These are phyloP conservation scores for Autographa gamma DNA, from an alignment of 2,888 invertebrate species.

Conservation along the genomic window DNA sequence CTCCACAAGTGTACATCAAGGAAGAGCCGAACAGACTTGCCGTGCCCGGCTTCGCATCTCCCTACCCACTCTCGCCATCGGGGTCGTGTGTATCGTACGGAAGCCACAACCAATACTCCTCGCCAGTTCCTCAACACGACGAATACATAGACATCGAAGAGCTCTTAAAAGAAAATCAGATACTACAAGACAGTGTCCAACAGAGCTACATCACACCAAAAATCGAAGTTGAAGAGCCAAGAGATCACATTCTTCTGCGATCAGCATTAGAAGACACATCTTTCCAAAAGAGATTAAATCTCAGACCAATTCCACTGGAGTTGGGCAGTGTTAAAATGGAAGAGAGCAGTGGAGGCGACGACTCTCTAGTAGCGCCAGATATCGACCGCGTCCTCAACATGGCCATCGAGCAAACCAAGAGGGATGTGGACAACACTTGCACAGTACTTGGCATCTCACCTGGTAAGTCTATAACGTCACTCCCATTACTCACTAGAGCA, in stretches of 20 bases:
- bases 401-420: conserved; percentile 95
- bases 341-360: conserved; percentile 89
- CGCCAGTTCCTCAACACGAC: conserved; percentile 89
- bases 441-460: conserved; percentile 95
- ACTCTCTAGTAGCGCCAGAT: conserved; percentile 91
- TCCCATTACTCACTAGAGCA: conserved; percentile 54
- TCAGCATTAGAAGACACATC: conserved; percentile 95
- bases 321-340: conserved; percentile 91
- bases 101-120: conserved; percentile 88
- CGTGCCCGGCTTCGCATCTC: conserved; percentile 85
- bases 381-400: conserved; percentile 95
- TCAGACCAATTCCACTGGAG: conserved; percentile 93
- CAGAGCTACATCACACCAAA: conserved; percentile 86
- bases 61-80: conserved; percentile 89
- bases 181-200: conserved; percentile 84
- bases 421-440: conserved; percentile 96
- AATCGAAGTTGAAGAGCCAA: conserved; percentile 87
- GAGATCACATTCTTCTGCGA: conserved; percentile 93
- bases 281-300: conserved; percentile 95
- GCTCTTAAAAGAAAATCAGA: conserved; percentile 88
- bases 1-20: conserved; percentile 80
- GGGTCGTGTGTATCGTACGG: conserved; percentile 88
- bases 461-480: conserved; percentile 90
- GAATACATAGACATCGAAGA: conserved; percentile 90
- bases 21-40: conserved; percentile 88